Evolutionary conservation across 2,888 invertebrate genomes (phyloP).

Genomic region (Ischnus inquisitorius): DNA sequence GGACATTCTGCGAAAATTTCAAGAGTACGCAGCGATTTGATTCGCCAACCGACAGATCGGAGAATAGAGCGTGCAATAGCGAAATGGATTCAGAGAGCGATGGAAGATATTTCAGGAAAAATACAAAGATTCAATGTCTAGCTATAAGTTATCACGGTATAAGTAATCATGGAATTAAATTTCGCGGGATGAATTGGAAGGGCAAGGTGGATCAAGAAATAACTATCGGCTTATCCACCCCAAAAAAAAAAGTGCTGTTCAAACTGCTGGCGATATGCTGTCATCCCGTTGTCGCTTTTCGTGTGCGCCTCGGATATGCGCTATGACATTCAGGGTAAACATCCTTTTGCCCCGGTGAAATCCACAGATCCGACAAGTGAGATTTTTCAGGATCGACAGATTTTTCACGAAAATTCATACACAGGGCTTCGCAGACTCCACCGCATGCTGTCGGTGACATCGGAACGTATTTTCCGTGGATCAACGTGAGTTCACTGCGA

Average conservation of each 20-base stretch:
- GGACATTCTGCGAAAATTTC: too few relatives aligned
- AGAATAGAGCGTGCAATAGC: too few relatives aligned
- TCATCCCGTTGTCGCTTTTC: constrained; percentile 18
- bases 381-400: constrained; percentile 44
- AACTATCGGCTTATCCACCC: constrained; percentile 16
- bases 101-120: too few relatives aligned
- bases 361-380: constrained; percentile 20
- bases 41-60: too few relatives aligned
- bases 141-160: too few relatives aligned
- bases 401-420: constrained; percentile 35
- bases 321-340: constrained; percentile 17
- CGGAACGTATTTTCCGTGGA: constrained; percentile 24
- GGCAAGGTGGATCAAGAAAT: too few relatives aligned
- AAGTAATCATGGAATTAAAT: too few relatives aligned
- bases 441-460: constrained; percentile 15
- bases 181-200: too few relatives aligned
- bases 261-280: constrained; percentile 10
- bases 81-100: too few relatives aligned
- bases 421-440: neutral
- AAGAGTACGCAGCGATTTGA: too few relatives aligned
- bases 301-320: constrained; percentile 5
- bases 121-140: too few relatives aligned
- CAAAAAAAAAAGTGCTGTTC: constrained; percentile 27
- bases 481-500: neutral
- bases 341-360: constrained; percentile 42